Base-by-base conservation (phyloP, 2,797 vertebrate species). In the Ciconia nigra region DNA sequence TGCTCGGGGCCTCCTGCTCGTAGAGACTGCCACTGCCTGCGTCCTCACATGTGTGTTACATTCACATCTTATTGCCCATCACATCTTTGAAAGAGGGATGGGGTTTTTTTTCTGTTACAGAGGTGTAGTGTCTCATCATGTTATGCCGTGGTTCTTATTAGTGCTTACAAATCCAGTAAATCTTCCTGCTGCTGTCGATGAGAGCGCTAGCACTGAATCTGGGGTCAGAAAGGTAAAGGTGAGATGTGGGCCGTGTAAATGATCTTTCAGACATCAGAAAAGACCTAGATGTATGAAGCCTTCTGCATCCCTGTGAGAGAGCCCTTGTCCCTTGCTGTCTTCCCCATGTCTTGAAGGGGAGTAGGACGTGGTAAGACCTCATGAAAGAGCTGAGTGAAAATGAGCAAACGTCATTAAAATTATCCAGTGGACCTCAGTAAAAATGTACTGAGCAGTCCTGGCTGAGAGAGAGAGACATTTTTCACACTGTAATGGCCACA, bases 401-500 rank as follows among this genome's bases (percentile, higher is more conserved):
- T 18, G 82, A 88, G 70, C 61, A 94, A 83, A 86, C 0, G 2
- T 90, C 89, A 94, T 96, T 96, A 86, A 92, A 94, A 96, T 86
- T 77, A 91, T 95, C 76, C 69, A 55, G 15, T 58, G 86, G 86
- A 72, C 90, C 83, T 96, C 83, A 83, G 72, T 93, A 71, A 88
- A 95, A 95, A 88, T 47, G 65, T 78, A 95, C 89, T 67, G 91
- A 93, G 84, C 72, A 39, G 69, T 93, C 69, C 54, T 96, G 91
- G 58, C 79, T 74, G 93, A 93, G 67, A 91, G 35, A 91, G 35
- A 83, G 87, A 72, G 78, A 86, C 91, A 94, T 97, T 96, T 95
- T 96, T 96, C 91, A 93, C 85, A 35, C 88, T 39, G 44, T 97
- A 97, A 97, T 96, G 81, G 78, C 90, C 86, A 71, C 59, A 80